Conservation (phyloP, 2,113 vertebrate genomes). For the Pygoscelis adeliae region DNA sequence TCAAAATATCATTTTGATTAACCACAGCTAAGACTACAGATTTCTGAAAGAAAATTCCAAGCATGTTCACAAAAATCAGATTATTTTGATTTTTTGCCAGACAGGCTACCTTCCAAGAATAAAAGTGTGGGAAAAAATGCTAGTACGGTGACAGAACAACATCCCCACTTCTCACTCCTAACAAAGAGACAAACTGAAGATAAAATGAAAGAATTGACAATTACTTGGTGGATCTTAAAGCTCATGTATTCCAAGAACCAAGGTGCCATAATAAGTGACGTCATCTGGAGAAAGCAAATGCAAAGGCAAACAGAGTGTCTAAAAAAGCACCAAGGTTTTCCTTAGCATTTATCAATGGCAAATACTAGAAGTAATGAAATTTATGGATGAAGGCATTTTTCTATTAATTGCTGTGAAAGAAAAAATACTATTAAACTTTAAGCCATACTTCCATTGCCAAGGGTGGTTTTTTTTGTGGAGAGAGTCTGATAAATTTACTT, state of each 20-base stretch:
- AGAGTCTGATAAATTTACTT: not conserved
- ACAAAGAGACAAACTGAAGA: slow-evolving; percentile 43
- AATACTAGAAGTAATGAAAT: not conserved
- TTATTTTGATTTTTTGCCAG: slow-evolving; percentile 58
- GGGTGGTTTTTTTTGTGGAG: not conserved
- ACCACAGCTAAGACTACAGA: not conserved
- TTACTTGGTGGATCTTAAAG: not conserved
- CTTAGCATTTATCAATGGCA: not conserved
- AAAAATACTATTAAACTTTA: not conserved
- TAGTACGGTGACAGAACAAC: slow-evolving; percentile 16
- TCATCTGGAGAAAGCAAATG: not conserved
- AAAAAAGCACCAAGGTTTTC: not conserved
- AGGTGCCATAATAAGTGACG: not conserved
- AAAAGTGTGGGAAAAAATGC: slow-evolving; percentile 57
- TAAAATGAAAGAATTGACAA: slow-evolving; percentile 39
- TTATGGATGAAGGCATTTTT: not conserved
- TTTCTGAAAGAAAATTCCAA: slow-evolving; percentile 50
- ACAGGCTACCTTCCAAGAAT: slow-evolving; percentile 62
- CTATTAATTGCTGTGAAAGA: not conserved
- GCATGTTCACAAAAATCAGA: slow-evolving; percentile 44
- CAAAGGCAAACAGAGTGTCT: not conserved
- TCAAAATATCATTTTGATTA: not conserved
- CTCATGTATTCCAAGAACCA: not conserved
- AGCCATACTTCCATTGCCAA: not conserved
- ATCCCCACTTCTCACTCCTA: slow-evolving; percentile 15